A percentile compares a stretch with the other conserved stretches of the same genome.
phyloP scores from a whole-genome alignment of 2,113 vertebrate species.

The Brienomyrus longianalis region DNA sequence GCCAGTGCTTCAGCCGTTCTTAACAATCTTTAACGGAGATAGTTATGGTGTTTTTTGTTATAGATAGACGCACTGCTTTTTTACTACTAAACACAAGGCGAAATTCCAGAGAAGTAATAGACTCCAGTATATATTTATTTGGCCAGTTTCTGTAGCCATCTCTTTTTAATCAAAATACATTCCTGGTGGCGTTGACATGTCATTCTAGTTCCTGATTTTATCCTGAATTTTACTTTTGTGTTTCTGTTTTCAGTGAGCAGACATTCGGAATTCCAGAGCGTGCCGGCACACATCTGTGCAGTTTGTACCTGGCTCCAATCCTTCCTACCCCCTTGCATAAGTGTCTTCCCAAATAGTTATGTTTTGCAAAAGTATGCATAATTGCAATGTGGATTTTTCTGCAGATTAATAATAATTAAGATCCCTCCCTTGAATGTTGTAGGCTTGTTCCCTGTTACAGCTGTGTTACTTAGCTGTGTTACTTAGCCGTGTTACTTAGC shows the following conservation, averaged over 20 bases:
- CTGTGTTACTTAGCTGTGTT: not conserved
- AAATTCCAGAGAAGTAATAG: not conserved
- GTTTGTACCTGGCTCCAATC: not conserved
- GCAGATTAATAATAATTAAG: slow-evolving; percentile 8
- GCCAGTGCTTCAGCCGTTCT: not conserved
- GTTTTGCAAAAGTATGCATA: not conserved
- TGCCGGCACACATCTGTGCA: not conserved
- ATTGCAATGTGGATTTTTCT: slow-evolving; percentile 12
- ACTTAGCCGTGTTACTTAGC: too few relatives aligned
- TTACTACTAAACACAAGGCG: not conserved
- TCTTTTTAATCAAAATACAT: not conserved
- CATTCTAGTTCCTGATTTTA: not conserved
- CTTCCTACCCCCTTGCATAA: not conserved
- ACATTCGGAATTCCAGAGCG: slow-evolving; percentile 7
- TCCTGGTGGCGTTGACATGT: not conserved
- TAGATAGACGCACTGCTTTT: not conserved
- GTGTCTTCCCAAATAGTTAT: not conserved
- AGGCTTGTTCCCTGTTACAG: not conserved
- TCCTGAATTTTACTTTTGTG: not conserved
- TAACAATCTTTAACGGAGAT: not conserved
- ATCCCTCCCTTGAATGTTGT: not conserved
- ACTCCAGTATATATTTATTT: not conserved
- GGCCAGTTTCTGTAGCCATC: not conserved
- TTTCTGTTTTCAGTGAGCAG: not conserved
- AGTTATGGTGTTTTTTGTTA: not conserved